phyloP scores from a whole-genome alignment of 2,888 invertebrate genomes.

The Torymus auratus region DNA sequence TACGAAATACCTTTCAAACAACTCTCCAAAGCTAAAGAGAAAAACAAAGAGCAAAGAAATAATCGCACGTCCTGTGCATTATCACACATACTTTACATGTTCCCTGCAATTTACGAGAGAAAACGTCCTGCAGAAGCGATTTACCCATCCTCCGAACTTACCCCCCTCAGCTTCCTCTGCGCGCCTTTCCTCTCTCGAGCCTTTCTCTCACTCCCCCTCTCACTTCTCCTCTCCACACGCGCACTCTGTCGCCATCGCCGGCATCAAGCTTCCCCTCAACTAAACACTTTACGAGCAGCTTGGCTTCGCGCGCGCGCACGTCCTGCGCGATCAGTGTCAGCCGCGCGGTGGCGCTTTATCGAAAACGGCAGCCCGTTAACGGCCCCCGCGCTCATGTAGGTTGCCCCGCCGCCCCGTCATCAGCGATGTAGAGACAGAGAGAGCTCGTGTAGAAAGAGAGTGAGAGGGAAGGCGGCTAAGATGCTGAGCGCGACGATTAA shows the following conservation, averaged over 20 bases:
- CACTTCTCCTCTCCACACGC: constrained; percentile 13
- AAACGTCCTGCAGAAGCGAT: constrained; percentile 46
- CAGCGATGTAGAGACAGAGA: constrained; percentile 2
- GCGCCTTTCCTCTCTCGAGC: constrained; percentile 13
- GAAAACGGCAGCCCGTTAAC: constrained; percentile 75
- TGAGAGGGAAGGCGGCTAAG: not conserved
- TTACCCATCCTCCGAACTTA: constrained; percentile 60
- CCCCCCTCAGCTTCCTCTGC: not conserved
- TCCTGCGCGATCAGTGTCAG: constrained; percentile 75
- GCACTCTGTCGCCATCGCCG: constrained; percentile 56
- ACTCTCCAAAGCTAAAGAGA: not conserved
- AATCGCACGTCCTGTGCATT: constrained; percentile 28
- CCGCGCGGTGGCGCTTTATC: constrained; percentile 72
- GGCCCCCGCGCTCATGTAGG: constrained; percentile 58
- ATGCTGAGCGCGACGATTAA: constrained; percentile 57
- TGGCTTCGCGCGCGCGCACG: constrained; percentile 70
- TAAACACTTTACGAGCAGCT: constrained; percentile 77
- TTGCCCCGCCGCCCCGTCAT: constrained; percentile 30
- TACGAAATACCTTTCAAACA: too few relatives aligned
- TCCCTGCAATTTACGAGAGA: constrained; percentile 40
- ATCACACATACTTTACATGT: constrained; percentile 45
- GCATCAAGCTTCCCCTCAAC: constrained; percentile 73
- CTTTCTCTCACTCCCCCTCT: constrained; percentile 12
- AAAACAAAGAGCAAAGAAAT: constrained; percentile 16
- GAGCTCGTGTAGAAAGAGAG: constrained; percentile 7